Evolutionary conservation across 1,140 invertebrate genomes (phyloP).

Genomic region (Drosophila albomicans): DNA sequence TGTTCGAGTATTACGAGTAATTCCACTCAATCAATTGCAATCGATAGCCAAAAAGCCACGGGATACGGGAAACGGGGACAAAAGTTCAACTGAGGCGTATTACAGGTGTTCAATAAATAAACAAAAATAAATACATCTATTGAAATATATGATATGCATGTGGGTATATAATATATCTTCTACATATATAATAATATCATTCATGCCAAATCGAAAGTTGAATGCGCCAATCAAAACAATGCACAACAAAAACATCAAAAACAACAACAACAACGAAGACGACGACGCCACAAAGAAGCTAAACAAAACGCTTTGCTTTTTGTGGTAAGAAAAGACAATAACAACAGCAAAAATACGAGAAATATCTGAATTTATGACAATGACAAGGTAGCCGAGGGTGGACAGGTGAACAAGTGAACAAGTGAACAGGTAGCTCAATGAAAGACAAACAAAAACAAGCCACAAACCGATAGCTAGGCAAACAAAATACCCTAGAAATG

Average conservation of each 20-base stretch:
- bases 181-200: slow-evolving; percentile 19
- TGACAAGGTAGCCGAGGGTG: slow-evolving; percentile 13
- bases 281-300: slow-evolving; percentile 14
- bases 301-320: not conserved
- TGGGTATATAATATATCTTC: no score
- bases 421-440: slow-evolving; percentile 17
- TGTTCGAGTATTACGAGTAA: slow-evolving; percentile 23
- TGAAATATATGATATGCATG: slow-evolving; percentile 4
- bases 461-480: not conserved
- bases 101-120: slow-evolving; percentile 29
- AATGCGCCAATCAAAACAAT: slow-evolving; percentile 56
- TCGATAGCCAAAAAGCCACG: slow-evolving; percentile 5
- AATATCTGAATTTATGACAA: slow-evolving; percentile 33
- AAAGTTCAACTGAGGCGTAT: slow-evolving; percentile 3
- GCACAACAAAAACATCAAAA: slow-evolving; percentile 9
- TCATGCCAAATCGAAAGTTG: slow-evolving; percentile 30
- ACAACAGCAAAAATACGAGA: slow-evolving; percentile 5
- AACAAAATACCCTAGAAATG: slow-evolving; percentile 23
- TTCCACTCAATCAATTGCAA: slow-evolving; percentile 44
- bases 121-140: slow-evolving; percentile 21
- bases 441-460: not conserved
- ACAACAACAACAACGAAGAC: not conserved
- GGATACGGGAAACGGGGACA: slow-evolving; percentile 3
- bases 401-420: not conserved
- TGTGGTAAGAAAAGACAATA: slow-evolving; percentile 14